A percentile compares a stretch with the other conserved stretches of the same genome.
Conservation (phyloP, 2,888 invertebrate species). For the Eupeodes luniger region DNA sequence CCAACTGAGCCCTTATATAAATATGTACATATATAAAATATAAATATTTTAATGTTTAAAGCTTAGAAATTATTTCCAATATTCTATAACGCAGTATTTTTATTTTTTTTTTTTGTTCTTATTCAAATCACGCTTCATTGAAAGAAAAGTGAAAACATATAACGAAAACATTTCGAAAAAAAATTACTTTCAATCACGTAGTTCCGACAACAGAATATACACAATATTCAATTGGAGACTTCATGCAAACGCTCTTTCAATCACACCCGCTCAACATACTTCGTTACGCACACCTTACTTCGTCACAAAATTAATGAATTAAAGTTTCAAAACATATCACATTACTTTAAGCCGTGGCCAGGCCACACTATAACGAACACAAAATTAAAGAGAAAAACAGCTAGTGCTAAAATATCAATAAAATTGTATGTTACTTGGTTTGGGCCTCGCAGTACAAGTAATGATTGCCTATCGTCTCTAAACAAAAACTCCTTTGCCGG, state of each 20-base stretch:
- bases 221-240: conserved; percentile 5
- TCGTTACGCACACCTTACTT: conserved; percentile 22
- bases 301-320: conserved; percentile 29
- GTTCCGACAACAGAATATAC: conserved; percentile 3
- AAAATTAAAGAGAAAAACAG: neutral
- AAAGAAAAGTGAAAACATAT: conserved; percentile 63
- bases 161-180: conserved; percentile 38
- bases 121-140: conserved; percentile 41
- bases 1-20: neutral
- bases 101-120: neutral
- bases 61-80: neutral
- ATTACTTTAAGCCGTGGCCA: neutral
- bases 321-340: conserved; percentile 21
- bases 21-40: neutral
- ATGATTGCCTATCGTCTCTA: conserved; percentile 3
- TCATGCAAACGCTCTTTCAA: conserved; percentile 20
- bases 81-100: neutral
- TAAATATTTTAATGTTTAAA: too few relatives aligned
- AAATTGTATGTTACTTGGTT: neutral
- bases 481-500: conserved; percentile 7
- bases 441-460: neutral
- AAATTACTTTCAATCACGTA: conserved; percentile 67
- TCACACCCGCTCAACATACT: conserved; percentile 22
- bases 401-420: conserved; percentile 34
- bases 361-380: neutral